Base-by-base conservation (phyloP, 2,888 invertebrate genomes). In the Conops quadrifasciatus region DNA sequence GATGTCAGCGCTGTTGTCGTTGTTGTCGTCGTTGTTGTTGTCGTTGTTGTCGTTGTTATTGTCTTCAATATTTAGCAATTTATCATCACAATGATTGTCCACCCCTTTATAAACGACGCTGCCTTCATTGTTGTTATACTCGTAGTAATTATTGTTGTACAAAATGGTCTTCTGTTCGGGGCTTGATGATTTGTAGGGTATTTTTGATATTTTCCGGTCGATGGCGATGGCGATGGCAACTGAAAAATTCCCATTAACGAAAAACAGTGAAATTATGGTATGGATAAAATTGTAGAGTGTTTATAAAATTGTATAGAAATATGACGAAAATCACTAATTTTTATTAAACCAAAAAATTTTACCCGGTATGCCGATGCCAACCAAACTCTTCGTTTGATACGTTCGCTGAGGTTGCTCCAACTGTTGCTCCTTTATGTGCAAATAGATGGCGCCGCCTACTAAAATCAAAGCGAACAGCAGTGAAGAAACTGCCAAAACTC, bases 391-490 rank as follows among this genome's bases (percentile, higher is more conserved):
- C 9, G 4, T 36, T 36, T 36, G 36, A 36, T 36, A 36, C 4
- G 36, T 16, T 26, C 1, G 28, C 16, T 58, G 58, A 7, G 28
- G 26, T 9, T 58, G 26, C 1, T 58, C 28, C 58, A 78, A 81
- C 71, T 74, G 75, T 70, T 78, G 78, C 60, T 82, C 81, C 30
- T 30, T 72, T 43, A 79, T 63, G 69, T 83, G 83, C 75, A 81
- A 71, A 73, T 77, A 80, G 63, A 83, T 81, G 28, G 82, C 80
- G 19, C 77, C 80, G 21, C 75, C 67, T 68, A 82, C 75, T 28
- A 83, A 77, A 59, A 80, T 21, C 51, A 83, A 74, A 4, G 81
- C 78, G 21, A 79, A 19, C 51, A 78, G 59, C 70, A 81, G 71
- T 62, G 77, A 78, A 19, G 70, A 72, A 58, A 76, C 70, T 64